phyloP scores from a whole-genome alignment of 2,888 invertebrate species.

The Aspidapion aeneum region DNA sequence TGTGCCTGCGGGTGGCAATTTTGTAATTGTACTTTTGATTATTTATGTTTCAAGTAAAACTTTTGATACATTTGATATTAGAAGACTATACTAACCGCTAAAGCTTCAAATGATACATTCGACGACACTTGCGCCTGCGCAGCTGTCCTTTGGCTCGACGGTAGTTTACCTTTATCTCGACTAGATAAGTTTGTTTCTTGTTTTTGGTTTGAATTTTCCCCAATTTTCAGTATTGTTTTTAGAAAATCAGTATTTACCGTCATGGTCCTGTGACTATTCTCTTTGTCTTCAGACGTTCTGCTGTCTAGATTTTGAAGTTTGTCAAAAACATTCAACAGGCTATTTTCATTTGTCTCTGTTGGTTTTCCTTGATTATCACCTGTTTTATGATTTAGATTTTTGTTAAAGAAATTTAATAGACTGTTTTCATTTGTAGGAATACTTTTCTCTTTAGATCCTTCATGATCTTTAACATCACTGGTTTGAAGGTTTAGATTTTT shows the following conservation, averaged over 20 bases:
- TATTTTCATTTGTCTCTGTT: too few relatives aligned
- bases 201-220: conserved; percentile 4
- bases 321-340: too few relatives aligned
- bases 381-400: background rate
- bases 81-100: conserved; percentile 28
- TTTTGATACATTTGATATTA: too few relatives aligned
- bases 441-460: too few relatives aligned
- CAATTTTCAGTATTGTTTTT: conserved; percentile 38
- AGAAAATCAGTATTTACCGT: conserved; percentile 35
- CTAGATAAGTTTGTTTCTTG: background rate
- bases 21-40: too few relatives aligned
- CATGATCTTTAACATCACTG: too few relatives aligned
- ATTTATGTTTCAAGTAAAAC: too few relatives aligned
- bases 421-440: background rate
- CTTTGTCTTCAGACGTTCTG: too few relatives aligned
- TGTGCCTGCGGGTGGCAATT: too few relatives aligned
- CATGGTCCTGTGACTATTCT: background rate
- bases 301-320: too few relatives aligned
- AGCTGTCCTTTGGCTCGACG: background rate
- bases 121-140: background rate
- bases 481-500: too few relatives aligned
- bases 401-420: background rate
- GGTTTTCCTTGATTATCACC: too few relatives aligned
- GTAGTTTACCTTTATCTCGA: conserved; percentile 5
- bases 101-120: conserved; percentile 28